These are phyloP conservation scores for Aspidiotus destructor DNA, from an alignment of 2,888 invertebrate genomes.

Conservation along the genomic window DNA sequence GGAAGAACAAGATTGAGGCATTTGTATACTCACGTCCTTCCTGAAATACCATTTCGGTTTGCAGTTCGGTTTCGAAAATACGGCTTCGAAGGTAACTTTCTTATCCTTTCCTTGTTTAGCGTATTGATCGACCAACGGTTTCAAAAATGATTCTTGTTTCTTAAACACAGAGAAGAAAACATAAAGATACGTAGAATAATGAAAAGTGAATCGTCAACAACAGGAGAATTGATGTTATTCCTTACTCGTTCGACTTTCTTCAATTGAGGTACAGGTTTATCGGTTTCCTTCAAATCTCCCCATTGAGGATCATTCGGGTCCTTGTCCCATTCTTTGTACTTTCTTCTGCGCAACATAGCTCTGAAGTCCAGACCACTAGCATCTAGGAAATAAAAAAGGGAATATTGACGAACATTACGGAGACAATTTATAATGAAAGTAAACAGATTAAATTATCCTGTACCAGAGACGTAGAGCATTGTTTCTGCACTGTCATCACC, in stretches of 20 bases:
- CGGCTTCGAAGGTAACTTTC: conserved; percentile 83
- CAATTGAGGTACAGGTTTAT: conserved; percentile 73
- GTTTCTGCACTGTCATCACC: conserved; percentile 94
- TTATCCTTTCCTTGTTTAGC: conserved; percentile 94
- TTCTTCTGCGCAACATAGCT: conserved; percentile 91
- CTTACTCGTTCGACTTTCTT: conserved; percentile 91
- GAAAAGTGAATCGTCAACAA: conserved; percentile 32
- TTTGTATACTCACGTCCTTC: conserved; percentile 67
- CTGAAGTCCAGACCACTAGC: conserved; percentile 98
- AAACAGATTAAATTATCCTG: conserved; percentile 34
- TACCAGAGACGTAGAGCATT: conserved; percentile 91
- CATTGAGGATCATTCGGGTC: conserved; percentile 87
- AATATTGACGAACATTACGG: neutral
- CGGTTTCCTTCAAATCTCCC: conserved; percentile 85
- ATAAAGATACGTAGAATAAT: conserved; percentile 22
- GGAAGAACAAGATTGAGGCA: neutral
- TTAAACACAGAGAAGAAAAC: conserved; percentile 42
- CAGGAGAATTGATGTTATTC: conserved; percentile 35
- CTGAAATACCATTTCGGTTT: conserved; percentile 87
- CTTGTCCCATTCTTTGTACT: conserved; percentile 86
- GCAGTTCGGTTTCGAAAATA: conserved; percentile 92
- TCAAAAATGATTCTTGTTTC: conserved; percentile 91
- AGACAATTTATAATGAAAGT: neutral
- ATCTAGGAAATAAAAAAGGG: conserved; percentile 48
- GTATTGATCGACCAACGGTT: conserved; percentile 86